phyloP scores from a whole-genome alignment of 2,888 invertebrate genomes.

The Argyra leucocephala region DNA sequence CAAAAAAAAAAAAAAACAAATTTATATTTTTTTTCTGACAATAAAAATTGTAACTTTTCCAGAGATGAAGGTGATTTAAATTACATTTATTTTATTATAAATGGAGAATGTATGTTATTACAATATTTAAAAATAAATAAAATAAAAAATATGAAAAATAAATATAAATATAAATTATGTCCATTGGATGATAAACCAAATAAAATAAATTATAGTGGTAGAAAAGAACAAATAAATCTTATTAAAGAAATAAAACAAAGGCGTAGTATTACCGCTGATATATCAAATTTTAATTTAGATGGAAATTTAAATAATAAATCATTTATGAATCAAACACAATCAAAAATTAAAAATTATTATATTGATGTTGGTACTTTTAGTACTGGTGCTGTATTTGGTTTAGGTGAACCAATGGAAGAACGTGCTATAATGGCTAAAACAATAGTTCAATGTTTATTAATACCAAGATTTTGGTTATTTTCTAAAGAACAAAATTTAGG shows the following conservation, averaged over 20 bases:
- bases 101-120: slow-evolving; percentile 39
- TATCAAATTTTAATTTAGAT: background rate
- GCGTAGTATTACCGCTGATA: background rate
- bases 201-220: too few relatives aligned
- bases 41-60: too few relatives aligned
- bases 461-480: slow-evolving; percentile 61
- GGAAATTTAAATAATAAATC: background rate
- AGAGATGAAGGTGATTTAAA: slow-evolving; percentile 32
- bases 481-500: slow-evolving; percentile 44
- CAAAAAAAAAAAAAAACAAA: too few relatives aligned
- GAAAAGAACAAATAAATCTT: background rate
- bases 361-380: slow-evolving; percentile 38
- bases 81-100: slow-evolving; percentile 38
- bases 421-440: slow-evolving; percentile 57
- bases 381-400: slow-evolving; percentile 49
- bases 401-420: slow-evolving; percentile 60
- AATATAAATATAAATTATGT: background rate
- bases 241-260: background rate
- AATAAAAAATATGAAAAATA: background rate
- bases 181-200: background rate
- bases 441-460: slow-evolving; percentile 54
- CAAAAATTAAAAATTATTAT: slow-evolving; percentile 32
- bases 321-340: background rate
- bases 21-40: too few relatives aligned
- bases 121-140: slow-evolving; percentile 35